These are phyloP conservation scores for Canis aureus DNA, from an alignment of 2,113 vertebrate genomes.

Conservation along the genomic window DNA sequence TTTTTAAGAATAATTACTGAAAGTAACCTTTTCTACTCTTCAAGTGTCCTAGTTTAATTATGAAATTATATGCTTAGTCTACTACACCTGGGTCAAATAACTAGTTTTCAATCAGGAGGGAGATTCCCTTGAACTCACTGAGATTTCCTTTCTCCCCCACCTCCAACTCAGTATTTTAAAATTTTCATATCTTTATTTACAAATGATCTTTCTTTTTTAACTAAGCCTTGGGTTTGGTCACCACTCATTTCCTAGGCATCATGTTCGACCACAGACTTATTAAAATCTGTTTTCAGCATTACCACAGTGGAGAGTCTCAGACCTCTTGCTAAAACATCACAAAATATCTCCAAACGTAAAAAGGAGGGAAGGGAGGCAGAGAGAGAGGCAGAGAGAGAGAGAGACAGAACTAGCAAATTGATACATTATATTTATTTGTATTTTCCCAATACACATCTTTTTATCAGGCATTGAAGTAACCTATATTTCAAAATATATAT, in stretches of 20 bases:
- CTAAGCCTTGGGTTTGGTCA: neutral
- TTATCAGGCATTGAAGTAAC: neutral
- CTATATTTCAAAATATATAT: neutral
- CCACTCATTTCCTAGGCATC: neutral
- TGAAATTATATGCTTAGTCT: neutral
- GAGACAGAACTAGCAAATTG: neutral
- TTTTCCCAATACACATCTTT: neutral
- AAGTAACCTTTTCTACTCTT: neutral
- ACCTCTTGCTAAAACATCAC: neutral
- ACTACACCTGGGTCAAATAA: neutral
- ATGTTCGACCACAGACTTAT: neutral
- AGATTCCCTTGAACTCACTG: neutral
- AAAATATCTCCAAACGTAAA: neutral
- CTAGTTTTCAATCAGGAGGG: neutral
- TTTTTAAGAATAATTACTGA: neutral
- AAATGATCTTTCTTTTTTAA: neutral
- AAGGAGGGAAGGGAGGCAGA: neutral
- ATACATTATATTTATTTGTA: neutral
- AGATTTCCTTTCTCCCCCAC: neutral
- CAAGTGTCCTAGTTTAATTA: neutral
- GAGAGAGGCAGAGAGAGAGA: neutral
- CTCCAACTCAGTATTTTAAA: neutral
- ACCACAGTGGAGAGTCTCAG: neutral
- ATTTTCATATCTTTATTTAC: neutral
- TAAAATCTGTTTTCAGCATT: neutral